Conservation (phyloP, 2,113 vertebrate genomes). For the Ivindomyrus marchei region DNA sequence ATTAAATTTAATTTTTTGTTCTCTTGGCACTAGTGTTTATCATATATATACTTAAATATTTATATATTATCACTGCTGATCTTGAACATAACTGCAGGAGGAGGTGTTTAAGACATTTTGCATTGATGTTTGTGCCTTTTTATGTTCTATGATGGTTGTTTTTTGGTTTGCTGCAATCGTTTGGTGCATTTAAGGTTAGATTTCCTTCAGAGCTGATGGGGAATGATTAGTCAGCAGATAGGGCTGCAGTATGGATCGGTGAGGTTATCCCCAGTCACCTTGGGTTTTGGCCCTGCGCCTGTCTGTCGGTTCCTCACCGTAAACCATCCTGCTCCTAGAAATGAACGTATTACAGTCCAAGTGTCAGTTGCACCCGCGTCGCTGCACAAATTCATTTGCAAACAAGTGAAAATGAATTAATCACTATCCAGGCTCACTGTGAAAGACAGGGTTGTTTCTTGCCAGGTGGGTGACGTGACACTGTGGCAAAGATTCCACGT, state of each 20-base stretch:
- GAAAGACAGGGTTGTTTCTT: background rate
- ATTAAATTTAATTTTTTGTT: background rate
- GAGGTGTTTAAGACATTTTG: background rate
- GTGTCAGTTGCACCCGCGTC: background rate
- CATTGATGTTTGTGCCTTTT: background rate
- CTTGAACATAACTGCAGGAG: background rate
- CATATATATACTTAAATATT: background rate
- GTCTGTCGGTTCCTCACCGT: background rate
- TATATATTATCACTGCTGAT: background rate
- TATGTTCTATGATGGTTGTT: background rate
- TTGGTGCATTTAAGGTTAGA: background rate
- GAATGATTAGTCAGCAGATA: background rate
- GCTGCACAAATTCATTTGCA: background rate
- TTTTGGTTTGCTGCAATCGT: background rate
- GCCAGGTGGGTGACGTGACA: background rate
- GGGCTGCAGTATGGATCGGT: background rate
- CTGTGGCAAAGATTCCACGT: background rate
- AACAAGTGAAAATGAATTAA: background rate
- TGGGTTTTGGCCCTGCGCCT: background rate
- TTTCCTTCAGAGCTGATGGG: background rate
- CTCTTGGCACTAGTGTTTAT: background rate
- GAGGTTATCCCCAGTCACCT: background rate
- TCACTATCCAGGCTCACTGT: background rate
- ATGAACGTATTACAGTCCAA: background rate
- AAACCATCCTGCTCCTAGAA: background rate